Conservation (phyloP, 2,888 invertebrate genomes). For the Diadegma fenestrale region DNA sequence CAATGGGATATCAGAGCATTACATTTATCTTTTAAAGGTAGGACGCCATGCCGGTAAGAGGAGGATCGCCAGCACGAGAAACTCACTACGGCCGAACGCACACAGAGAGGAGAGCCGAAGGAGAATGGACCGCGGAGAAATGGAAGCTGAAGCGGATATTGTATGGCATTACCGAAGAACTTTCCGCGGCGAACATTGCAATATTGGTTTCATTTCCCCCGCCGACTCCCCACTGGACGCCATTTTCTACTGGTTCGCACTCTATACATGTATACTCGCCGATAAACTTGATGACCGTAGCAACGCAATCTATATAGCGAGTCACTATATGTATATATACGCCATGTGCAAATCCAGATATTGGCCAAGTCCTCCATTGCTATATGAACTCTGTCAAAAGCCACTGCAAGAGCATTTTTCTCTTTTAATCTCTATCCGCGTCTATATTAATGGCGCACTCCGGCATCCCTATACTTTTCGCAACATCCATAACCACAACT, state of each 20-base stretch:
- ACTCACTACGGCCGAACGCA: conserved; percentile 17
- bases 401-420: conserved; percentile 34
- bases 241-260: conserved; percentile 23
- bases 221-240: conserved; percentile 66
- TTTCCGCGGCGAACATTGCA: conserved; percentile 82
- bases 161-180: conserved; percentile 83
- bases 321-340: not conserved
- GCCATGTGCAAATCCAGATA: conserved; percentile 41
- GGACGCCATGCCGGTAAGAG: conserved; percentile 52
- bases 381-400: conserved; percentile 62
- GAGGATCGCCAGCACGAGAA: conserved; percentile 58
- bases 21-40: conserved; percentile 38
- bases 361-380: conserved; percentile 63
- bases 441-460: conserved; percentile 50
- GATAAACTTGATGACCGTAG: conserved; percentile 55
- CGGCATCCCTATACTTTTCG: conserved; percentile 27
- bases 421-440: conserved; percentile 9
- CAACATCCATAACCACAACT: not conserved
- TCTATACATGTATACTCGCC: conserved; percentile 29
- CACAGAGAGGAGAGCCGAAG: conserved; percentile 57
- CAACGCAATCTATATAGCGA: conserved; percentile 38
- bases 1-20: not conserved
- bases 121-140: conserved; percentile 80
- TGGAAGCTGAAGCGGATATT: conserved; percentile 84
- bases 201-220: conserved; percentile 82